phyloP scores from a whole-genome alignment of 2,888 invertebrate species.

The Ophioninae sp. region DNA sequence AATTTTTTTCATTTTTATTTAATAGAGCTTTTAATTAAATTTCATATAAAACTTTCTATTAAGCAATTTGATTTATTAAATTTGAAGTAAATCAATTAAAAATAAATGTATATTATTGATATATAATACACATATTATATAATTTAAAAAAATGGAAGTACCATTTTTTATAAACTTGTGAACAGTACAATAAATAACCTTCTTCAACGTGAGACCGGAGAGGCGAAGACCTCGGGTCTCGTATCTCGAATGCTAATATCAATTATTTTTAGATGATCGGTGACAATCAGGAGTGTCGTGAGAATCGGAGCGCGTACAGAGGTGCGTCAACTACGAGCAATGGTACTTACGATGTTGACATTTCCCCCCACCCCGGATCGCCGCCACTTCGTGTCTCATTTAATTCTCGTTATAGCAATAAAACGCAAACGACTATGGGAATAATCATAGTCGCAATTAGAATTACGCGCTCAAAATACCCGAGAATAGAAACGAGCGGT shows the following conservation, averaged over 20 bases:
- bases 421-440: slow-evolving; percentile 3
- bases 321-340: slow-evolving; percentile 25
- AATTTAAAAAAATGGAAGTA: no score
- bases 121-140: no score
- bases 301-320: slow-evolving; percentile 48
- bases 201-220: background rate
- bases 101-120: no score
- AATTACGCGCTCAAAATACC: slow-evolving; percentile 47
- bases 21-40: no score
- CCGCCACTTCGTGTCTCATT: slow-evolving; percentile 11
- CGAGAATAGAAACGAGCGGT: slow-evolving; percentile 45
- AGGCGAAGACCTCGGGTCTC: slow-evolving; percentile 10
- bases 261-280: slow-evolving; percentile 41
- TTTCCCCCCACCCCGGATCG: background rate
- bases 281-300: slow-evolving; percentile 51
- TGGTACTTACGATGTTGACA: background rate
- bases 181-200: no score
- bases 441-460: slow-evolving; percentile 52
- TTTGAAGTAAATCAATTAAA: no score
- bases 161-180: no score
- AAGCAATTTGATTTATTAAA: no score
- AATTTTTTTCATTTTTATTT: no score
- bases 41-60: no score
- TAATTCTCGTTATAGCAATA: slow-evolving; percentile 43
- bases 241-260: slow-evolving; percentile 42